A percentile compares a stretch with the other conserved stretches of the same genome.
Evolutionary conservation across 1,140 invertebrate genomes (phyloP).

Genomic region (Cyphomyrmex costatus): DNA sequence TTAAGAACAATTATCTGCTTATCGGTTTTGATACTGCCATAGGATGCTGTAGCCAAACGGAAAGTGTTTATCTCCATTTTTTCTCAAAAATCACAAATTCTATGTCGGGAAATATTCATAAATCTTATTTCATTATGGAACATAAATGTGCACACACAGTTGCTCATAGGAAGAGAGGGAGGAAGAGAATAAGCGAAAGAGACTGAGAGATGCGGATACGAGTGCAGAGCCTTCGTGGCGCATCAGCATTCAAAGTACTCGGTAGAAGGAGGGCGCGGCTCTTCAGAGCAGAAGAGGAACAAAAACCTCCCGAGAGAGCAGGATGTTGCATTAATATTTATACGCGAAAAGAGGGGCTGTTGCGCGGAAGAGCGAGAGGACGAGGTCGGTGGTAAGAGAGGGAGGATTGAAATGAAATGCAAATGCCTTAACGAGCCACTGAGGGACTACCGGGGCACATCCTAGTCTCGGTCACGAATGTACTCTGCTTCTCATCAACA

Average conservation of each 20-base stretch:
- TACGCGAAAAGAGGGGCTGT: conserved; percentile 82
- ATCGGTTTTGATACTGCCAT: not conserved
- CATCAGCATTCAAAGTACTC: conserved; percentile 87
- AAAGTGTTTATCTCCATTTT: conserved; percentile 43
- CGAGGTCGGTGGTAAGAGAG: conserved; percentile 50
- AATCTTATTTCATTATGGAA: conserved; percentile 78
- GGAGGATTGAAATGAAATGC: conserved; percentile 85
- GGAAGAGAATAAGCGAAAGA: conserved; percentile 43
- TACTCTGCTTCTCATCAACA: conserved; percentile 83
- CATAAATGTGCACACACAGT: conserved; percentile 70
- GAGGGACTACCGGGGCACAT: conserved; percentile 84
- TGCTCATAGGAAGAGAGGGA: conserved; percentile 27
- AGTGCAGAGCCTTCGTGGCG: conserved; percentile 78
- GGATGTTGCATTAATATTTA: conserved; percentile 88
- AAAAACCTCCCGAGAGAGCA: conserved; percentile 85
- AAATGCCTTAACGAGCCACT: conserved; percentile 87
- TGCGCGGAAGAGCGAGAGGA: conserved; percentile 58
- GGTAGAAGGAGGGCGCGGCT: conserved; percentile 81
- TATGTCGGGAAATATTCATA: conserved; percentile 78
- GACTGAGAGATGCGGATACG: conserved; percentile 61
- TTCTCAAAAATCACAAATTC: not conserved
- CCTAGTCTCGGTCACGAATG: conserved; percentile 83
- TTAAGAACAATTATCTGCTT: not conserved
- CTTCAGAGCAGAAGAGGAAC: conserved; percentile 83
- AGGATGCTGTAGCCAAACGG: not conserved